A percentile compares a stretch with the other conserved stretches of the same genome.
These are phyloP conservation scores for Ia io DNA, from an alignment of 2,113 vertebrate species.

Conservation along the genomic window DNA sequence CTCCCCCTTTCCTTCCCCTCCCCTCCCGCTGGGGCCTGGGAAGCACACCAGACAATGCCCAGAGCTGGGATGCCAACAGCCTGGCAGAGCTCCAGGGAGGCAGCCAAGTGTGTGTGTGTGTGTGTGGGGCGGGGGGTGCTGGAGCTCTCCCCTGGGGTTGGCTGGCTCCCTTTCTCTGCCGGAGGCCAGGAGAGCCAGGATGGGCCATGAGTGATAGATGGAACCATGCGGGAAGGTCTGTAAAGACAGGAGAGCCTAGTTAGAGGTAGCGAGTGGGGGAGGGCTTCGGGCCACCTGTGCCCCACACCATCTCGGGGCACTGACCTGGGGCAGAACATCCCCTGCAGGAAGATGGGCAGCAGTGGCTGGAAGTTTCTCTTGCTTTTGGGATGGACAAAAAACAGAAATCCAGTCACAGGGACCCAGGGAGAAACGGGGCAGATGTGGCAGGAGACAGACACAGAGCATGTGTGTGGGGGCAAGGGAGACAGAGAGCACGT, in stretches of 20 bases:
- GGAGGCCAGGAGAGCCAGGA: conserved; percentile 67
- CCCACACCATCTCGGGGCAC: neutral
- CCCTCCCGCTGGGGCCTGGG: conserved; percentile 37
- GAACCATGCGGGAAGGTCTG: conserved; percentile 76
- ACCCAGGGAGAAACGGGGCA: conserved; percentile 62
- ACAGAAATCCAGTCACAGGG: conserved; percentile 68
- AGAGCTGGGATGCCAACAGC: conserved; percentile 53
- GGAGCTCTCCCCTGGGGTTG: conserved; percentile 52
- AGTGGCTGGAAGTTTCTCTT: conserved; percentile 71
- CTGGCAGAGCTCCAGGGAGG: conserved; percentile 72
- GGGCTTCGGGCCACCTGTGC: neutral
- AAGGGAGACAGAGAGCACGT: neutral
- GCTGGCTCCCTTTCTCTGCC: conserved; percentile 51
- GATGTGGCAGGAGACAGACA: conserved; percentile 71
- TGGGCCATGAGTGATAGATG: conserved; percentile 75
- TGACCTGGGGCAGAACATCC: conserved; percentile 67
- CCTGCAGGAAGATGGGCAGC: conserved; percentile 71
- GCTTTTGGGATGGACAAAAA: conserved; percentile 74
- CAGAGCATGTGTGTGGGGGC: conserved; percentile 9
- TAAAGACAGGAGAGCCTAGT: neutral
- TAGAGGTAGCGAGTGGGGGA: neutral
- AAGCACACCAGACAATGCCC: conserved; percentile 60
- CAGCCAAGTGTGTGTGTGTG: neutral
- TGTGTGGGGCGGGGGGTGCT: neutral
- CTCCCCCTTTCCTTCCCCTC: conserved; percentile 20